phyloP scores from a whole-genome alignment of 1,140 invertebrate genomes.

The Heliothis virescens region DNA sequence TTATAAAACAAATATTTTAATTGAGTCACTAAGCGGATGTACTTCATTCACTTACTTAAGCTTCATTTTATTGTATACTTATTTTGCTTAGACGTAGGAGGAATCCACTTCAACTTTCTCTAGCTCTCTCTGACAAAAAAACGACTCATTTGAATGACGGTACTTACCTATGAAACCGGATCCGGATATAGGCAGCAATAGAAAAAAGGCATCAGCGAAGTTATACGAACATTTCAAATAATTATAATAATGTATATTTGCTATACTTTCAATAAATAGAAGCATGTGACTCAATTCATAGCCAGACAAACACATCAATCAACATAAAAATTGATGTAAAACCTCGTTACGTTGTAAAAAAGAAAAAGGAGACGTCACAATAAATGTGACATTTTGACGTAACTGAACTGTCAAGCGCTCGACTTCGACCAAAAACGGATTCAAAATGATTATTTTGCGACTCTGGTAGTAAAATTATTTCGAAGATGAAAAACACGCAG shows the following conservation, averaged over 20 bases:
- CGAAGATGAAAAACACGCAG: slow-evolving; percentile 59
- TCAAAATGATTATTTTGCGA: slow-evolving; percentile 17
- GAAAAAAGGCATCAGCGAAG: background rate
- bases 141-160: background rate
- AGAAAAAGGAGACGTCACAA: slow-evolving; percentile 4
- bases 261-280: too few species aligned
- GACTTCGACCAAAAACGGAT: slow-evolving; percentile 1
- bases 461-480: slow-evolving; percentile 7
- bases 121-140: background rate
- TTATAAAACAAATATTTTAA: background rate
- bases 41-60: background rate
- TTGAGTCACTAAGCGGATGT: background rate
- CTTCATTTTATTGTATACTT: background rate
- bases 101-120: background rate
- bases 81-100: background rate
- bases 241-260: too few species aligned
- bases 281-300: background rate
- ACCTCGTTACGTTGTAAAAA: background rate
- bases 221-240: background rate
- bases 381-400: background rate
- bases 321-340: background rate
- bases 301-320: background rate
- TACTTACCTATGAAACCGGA: background rate
- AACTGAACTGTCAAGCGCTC: background rate
- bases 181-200: background rate